These are phyloP conservation scores for Heterodera carotae DNA, from an alignment of 1,140 invertebrate genomes.

Conservation along the genomic window DNA sequence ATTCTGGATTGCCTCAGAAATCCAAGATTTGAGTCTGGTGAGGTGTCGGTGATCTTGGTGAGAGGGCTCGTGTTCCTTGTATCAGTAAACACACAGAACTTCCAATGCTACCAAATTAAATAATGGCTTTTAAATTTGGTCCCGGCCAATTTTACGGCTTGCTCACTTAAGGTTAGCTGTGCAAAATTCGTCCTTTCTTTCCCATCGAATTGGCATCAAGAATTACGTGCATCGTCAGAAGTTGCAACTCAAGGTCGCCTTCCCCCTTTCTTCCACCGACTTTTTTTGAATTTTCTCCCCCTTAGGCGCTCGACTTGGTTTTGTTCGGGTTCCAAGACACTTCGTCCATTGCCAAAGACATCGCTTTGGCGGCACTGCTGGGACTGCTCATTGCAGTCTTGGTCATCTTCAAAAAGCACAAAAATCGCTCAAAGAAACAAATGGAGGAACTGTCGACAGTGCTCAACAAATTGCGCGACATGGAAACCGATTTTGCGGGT, in stretches of 20 bases:
- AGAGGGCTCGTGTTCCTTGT: no score
- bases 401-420: slow-evolving; percentile 52
- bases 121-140: no score
- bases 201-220: slow-evolving; percentile 66
- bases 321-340: slow-evolving; percentile 68
- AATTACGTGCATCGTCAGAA: slow-evolving; percentile 69
- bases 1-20: no score
- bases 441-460: slow-evolving; percentile 50
- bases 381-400: slow-evolving; percentile 42
- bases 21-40: no score
- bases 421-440: slow-evolving; percentile 49
- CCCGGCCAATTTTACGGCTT: no score
- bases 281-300: background rate
- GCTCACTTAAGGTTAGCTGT: slow-evolving; percentile 65
- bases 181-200: slow-evolving; percentile 64
- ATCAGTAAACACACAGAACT: no score
- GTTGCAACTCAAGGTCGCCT: slow-evolving; percentile 66
- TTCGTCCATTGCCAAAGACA: slow-evolving; percentile 54
- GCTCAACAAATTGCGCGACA: slow-evolving; percentile 50
- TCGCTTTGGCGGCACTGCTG: slow-evolving; percentile 48
- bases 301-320: slow-evolving; percentile 67
- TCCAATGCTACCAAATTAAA: no score
- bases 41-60: no score
- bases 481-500: slow-evolving; percentile 60
- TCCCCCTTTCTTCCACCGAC: background rate